phyloP scores from a whole-genome alignment of 1,140 invertebrate genomes.

The Sweltsa coloradensis region DNA sequence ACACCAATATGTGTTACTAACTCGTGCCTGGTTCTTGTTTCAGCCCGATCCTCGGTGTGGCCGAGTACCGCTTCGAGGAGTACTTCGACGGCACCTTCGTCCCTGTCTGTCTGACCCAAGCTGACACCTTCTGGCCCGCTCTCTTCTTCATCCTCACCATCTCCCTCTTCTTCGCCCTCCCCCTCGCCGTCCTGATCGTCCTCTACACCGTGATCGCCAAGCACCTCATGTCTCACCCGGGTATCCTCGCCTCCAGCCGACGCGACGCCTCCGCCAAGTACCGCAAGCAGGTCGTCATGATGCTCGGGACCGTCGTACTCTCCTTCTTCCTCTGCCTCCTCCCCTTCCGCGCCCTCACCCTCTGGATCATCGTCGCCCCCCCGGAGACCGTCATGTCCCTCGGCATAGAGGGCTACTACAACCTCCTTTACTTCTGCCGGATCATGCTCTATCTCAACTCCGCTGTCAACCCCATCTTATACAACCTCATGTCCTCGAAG shows the following conservation, averaged over 20 bases:
- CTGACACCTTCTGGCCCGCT: conserved; percentile 49
- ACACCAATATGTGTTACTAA: too few relatives aligned
- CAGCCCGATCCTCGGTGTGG: conserved; percentile 7
- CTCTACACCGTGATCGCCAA: conserved; percentile 66
- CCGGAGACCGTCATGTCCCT: conserved; percentile 41
- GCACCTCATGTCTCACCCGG: conserved; percentile 51
- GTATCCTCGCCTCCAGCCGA: conserved; percentile 40
- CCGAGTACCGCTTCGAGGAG: conserved; percentile 6
- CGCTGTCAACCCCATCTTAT: conserved; percentile 69
- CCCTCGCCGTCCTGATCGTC: conserved; percentile 56
- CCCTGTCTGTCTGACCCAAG: conserved; percentile 50
- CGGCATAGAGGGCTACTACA: conserved; percentile 61
- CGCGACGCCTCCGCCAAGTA: conserved; percentile 27
- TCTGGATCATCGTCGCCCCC: conserved; percentile 62
- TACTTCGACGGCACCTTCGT: conserved; percentile 21
- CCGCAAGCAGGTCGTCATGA: conserved; percentile 58
- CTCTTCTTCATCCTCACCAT: conserved; percentile 61
- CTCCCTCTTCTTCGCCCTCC: conserved; percentile 61
- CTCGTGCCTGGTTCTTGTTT: not conserved
- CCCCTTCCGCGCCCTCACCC: conserved; percentile 68
- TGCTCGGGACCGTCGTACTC: conserved; percentile 71
- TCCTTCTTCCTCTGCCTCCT: conserved; percentile 79
- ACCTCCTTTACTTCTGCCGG: conserved; percentile 65
- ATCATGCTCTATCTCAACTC: conserved; percentile 81
- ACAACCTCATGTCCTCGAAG: conserved; percentile 76